Base-by-base conservation (phyloP, 2,797 vertebrate species). In the Cygnus olor region DNA sequence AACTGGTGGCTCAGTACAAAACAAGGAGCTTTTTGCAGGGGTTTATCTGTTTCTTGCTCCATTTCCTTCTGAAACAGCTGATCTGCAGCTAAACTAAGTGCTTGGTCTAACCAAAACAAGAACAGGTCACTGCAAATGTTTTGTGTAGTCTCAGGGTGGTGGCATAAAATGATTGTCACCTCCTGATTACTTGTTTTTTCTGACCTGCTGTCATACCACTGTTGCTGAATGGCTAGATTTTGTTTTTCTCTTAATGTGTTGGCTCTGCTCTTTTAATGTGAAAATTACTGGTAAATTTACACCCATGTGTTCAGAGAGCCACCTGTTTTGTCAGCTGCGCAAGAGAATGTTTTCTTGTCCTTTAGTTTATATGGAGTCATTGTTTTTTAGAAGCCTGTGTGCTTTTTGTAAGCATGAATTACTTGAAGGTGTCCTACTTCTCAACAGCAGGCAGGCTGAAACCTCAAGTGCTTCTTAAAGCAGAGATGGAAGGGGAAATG, bases 251-350 rank as follows among this genome's bases (percentile, higher is more conserved):
- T 58, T 73, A 15, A 14, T 56, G 6, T 32, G 63, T 47, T 88
- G n/a, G 34, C 69, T 89, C 71, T 79, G 27, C 21, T 69, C 76
- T 89, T 77, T 44, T 89, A 20, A 77, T 70, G 87, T 92, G 72
- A 44, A 45, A 92, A 85, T 66, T 38, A 6, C 53, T 73, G 64
- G 60, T 82, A 30, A 51, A 47, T 71, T 93, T 45, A 21, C 30
- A 30, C 76, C 30, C 32, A 0, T 70, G 6, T 60, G 30, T 22
- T 65, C 15, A 49, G 88, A 78, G 80, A 47, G 18, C 76, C 58
- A 28, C 74, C 79, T 94, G 63, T 95, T 89, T 65, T 49, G 42
- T 85, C 81, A 93, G 88, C 91, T 94, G 85, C 40, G 76, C 21
- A 3, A 51, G 44, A 38, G 45, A 78, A 70, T 89, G 78, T 86